Base-by-base conservation (phyloP, 1,140 invertebrate species). In the Phortica variegata region DNA sequence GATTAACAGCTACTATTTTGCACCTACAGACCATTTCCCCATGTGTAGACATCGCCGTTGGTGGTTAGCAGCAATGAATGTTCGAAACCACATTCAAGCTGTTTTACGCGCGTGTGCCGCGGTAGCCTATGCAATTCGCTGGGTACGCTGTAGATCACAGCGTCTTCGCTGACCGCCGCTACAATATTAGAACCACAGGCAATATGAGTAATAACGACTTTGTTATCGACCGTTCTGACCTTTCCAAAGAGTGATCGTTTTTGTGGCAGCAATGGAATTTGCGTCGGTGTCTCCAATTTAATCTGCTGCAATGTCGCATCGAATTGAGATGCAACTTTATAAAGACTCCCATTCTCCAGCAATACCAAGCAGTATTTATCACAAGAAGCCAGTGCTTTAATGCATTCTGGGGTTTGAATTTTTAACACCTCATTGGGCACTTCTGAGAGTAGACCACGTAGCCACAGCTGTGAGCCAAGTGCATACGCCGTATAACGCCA, bases 21-120 rank as follows among this genome's bases (percentile, higher is more conserved):
- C 17, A 77, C 77, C 75, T 81, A 91, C 88, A 87, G 87, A 60
- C 90, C 89, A 61, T 82, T 82, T 36, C 91, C 92, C 84, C 86
- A 90, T 12, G 84, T 85, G 61, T 87, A 92, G 47, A 95, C 80
- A 54, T 81, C 79, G 1, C 91, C 90, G 62, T 79, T 78, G 49
- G 82, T 79, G 43, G 87, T 85, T 3, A 94, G 76, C 26, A 91
- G 49, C 10, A 93, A 61, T 15, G 81, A 83, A 76, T 94, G 91
- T 72, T 93, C 89, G 71, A 86, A 84, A 3, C 92, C 91, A 77
- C 87, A 86, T 40, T 78, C 77, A 33, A 93, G 72, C 62, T 90
- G 83, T 37, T 79, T 74, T 39, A 87, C 79, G 60, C 79, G 81
- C 23, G 80, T 61, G 41, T 69, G 60, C 57, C 78, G 78, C 53